phyloP scores from a whole-genome alignment of 2,113 vertebrate genomes.

The Calonectris borealis region DNA sequence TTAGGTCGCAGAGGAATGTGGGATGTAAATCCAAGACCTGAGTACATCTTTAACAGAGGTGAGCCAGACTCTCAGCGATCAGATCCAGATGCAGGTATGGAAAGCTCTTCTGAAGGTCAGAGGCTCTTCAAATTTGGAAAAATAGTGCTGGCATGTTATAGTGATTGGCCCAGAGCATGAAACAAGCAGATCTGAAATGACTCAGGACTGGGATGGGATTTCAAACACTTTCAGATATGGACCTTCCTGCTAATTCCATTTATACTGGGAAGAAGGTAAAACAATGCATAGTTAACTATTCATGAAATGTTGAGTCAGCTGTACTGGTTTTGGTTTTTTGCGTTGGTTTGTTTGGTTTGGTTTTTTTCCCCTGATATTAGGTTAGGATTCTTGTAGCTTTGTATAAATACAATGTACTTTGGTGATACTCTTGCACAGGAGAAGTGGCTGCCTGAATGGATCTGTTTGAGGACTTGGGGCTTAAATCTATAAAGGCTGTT shows the following conservation, averaged over 20 bases:
- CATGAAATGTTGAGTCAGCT: neutral
- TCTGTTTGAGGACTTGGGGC: neutral
- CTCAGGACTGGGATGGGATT: neutral
- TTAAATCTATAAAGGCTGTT: neutral
- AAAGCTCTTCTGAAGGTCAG: constrained; percentile 10
- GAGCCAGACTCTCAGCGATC: neutral
- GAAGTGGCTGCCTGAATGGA: neutral
- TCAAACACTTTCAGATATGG: neutral
- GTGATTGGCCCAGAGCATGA: neutral
- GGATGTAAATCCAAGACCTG: constrained; percentile 50
- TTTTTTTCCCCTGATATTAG: neutral
- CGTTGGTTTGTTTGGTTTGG: neutral
- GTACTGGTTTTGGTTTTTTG: fast-evolving
- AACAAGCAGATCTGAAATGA: neutral
- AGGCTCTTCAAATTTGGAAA: neutral
- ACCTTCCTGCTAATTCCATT: neutral
- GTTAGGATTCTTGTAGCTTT: neutral
- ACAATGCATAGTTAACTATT: neutral
- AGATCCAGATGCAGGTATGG: constrained; percentile 27
- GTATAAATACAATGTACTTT: neutral
- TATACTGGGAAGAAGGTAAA: neutral
- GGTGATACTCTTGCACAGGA: neutral
- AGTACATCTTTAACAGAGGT: neutral
- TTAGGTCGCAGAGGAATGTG: constrained; percentile 28
- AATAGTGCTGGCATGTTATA: neutral